Percentiles rank a stretch among this genome's conserved stretches.
These are phyloP conservation scores for Syrrhaptes paradoxus DNA, from an alignment of 2,113 vertebrate species.

Conservation along the genomic window DNA sequence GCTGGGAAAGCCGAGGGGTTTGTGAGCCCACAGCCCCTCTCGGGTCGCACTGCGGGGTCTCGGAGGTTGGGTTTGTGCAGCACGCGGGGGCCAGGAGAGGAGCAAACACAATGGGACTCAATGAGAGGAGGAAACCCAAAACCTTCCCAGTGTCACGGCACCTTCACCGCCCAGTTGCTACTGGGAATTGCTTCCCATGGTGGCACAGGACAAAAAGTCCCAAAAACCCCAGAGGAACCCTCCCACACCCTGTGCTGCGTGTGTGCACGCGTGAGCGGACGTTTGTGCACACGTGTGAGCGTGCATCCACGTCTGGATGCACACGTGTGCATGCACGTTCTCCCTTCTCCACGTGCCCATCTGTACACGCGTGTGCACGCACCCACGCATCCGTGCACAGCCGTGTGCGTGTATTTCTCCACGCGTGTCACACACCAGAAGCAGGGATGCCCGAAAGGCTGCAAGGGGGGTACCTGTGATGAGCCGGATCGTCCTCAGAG, in stretches of 20 bases:
- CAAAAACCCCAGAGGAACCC: neutral
- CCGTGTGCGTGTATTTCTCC: too few species aligned
- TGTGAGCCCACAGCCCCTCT: accelerated
- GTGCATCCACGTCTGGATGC: too few species aligned
- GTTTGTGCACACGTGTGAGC: accelerated
- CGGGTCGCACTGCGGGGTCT: accelerated
- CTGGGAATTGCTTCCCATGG: neutral
- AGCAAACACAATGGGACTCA: accelerated
- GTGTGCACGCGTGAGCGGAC: accelerated
- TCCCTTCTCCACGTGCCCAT: too few species aligned
- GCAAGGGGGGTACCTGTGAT: neutral
- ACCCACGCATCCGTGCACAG: too few species aligned
- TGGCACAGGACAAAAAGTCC: neutral
- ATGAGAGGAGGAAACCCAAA: neutral
- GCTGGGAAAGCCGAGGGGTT: accelerated
- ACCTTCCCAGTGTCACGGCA: accelerated
- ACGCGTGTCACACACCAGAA: too few species aligned
- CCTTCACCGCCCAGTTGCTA: accelerated
- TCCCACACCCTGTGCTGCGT: accelerated
- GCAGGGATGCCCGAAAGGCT: neutral
- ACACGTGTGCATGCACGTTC: accelerated
- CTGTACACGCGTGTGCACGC: neutral
- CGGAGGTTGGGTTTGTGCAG: accelerated
- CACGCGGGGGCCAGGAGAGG: accelerated
- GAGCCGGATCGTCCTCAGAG: neutral